These are phyloP conservation scores for Drosophila infuscata DNA, from an alignment of 2,888 invertebrate species.

Conservation along the genomic window DNA sequence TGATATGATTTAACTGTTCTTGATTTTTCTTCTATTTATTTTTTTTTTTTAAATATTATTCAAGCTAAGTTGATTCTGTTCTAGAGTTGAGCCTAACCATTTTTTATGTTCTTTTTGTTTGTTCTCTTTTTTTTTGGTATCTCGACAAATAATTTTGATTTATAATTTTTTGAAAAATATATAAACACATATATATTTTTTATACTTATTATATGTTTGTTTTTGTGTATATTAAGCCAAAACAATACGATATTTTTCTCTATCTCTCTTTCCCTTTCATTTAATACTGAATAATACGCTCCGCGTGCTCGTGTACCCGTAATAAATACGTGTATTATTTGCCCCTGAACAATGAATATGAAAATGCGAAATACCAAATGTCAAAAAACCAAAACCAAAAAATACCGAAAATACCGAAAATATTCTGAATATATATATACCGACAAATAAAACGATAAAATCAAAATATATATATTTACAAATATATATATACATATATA, in stretches of 20 bases:
- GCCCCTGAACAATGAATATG: conserved; percentile 42
- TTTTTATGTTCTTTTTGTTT: conserved; percentile 18
- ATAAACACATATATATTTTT: conserved; percentile 45
- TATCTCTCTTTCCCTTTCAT: conserved; percentile 80
- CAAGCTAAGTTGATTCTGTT: conserved; percentile 7
- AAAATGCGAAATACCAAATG: conserved; percentile 39
- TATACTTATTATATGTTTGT: conserved; percentile 54
- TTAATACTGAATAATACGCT: conserved; percentile 61
- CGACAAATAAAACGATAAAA: conserved; percentile 23
- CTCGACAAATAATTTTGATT: conserved; percentile 4
- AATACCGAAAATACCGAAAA: conserved; percentile 21
- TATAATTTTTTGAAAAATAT: conserved; percentile 19
- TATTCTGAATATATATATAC: conserved; percentile 22
- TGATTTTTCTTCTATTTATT: background rate
- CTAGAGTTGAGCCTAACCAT: conserved; percentile 21
- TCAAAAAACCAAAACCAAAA: conserved; percentile 13
- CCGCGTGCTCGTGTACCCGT: conserved; percentile 50
- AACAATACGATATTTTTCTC: conserved; percentile 80
- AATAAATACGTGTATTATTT: conserved; percentile 48
- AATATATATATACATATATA: conserved; percentile 29
- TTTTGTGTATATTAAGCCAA: conserved; percentile 78
- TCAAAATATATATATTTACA: conserved; percentile 17
- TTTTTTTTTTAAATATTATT: conserved; percentile 13
- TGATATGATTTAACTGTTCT: background rate
- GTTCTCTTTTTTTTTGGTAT: conserved; percentile 13